A percentile compares a stretch with the other conserved stretches of the same genome.
Conservation (phyloP, 2,888 invertebrate species). For the Dicyrtomina minuta region DNA sequence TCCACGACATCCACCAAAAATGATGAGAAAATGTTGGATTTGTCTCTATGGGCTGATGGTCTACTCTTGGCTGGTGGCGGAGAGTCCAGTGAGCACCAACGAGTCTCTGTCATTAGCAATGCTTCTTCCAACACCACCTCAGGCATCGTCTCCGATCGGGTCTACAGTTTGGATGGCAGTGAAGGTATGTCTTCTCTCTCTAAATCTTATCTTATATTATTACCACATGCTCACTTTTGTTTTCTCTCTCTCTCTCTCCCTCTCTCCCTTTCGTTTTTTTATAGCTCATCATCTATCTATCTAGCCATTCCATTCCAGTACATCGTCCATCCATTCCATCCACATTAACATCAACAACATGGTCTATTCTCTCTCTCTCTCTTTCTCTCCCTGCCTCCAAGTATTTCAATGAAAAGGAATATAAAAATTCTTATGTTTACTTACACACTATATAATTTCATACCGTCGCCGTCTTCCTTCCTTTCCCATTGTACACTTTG, state of each 20-base stretch:
- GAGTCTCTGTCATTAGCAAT: conserved; percentile 86
- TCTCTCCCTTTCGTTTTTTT: neutral
- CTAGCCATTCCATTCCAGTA: neutral
- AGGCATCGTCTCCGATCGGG: conserved; percentile 92
- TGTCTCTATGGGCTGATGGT: conserved; percentile 53
- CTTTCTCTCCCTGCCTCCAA: neutral
- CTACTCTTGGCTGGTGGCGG: conserved; percentile 47
- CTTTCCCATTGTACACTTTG: no score
- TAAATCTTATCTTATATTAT: neutral
- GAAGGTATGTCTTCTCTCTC: conserved; percentile 55
- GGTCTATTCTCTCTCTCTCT: neutral
- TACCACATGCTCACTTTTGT: neutral
- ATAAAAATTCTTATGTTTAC: no score
- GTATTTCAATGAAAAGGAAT: neutral
- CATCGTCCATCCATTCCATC: neutral
- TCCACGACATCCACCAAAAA: conserved; percentile 34
- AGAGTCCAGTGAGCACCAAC: conserved; percentile 62
- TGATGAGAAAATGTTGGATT: conserved; percentile 53
- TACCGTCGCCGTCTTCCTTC: neutral
- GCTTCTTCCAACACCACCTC: conserved; percentile 97
- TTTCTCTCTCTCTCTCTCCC: conserved; percentile 3
- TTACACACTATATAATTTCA: no score
- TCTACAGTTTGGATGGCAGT: conserved; percentile 90
- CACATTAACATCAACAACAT: no score
- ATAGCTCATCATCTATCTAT: neutral